These are phyloP conservation scores for Oasisia sp. DNA, from an alignment of 2,888 invertebrate species.

Conservation along the genomic window DNA sequence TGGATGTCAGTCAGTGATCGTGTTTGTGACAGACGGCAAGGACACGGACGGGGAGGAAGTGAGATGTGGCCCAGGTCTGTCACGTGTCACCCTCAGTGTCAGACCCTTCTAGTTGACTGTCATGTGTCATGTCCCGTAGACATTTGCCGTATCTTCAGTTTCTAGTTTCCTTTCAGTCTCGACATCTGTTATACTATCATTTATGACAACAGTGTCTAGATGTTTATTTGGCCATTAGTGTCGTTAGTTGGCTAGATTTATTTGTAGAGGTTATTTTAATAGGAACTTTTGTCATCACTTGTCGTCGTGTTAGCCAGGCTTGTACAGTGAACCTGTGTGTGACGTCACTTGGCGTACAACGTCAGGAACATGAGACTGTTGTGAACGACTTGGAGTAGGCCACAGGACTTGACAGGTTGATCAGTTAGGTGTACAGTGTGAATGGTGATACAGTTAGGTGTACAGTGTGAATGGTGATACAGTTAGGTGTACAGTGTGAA, in stretches of 20 bases:
- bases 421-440: too few relatives aligned
- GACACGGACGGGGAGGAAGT: slow-evolving; percentile 66
- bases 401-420: not conserved
- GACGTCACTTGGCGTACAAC: too few relatives aligned
- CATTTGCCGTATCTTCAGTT: not conserved
- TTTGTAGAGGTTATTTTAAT: not conserved
- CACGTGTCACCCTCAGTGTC: not conserved
- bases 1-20: slow-evolving; percentile 65
- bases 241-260: not conserved
- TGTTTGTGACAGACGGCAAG: slow-evolving; percentile 65
- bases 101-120: not conserved
- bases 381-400: too few relatives aligned
- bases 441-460: too few relatives aligned
- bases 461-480: too few relatives aligned
- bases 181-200: too few relatives aligned
- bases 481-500: too few relatives aligned
- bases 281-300: not conserved
- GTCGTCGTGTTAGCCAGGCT: not conserved
- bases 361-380: too few relatives aligned
- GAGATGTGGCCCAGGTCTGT: slow-evolving; percentile 64
- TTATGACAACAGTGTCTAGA: not conserved
- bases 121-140: not conserved
- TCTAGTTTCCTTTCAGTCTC: not conserved
- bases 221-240: not conserved
- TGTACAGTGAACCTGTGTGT: too few relatives aligned